Evolutionary conservation across 2,888 invertebrate species (phyloP).

Genomic region (Drosophila macrospina): DNA sequence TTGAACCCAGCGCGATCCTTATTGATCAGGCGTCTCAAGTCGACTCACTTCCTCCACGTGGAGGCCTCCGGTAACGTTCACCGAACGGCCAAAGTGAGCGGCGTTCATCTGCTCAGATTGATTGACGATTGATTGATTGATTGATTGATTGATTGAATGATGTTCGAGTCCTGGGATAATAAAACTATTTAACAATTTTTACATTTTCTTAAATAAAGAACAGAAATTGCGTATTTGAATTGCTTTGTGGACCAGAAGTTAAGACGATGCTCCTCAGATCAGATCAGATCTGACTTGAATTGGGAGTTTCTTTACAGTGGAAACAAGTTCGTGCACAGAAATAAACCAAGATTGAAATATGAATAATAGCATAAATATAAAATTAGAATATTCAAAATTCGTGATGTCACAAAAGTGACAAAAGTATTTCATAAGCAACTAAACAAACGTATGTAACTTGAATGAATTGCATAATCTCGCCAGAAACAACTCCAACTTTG

Average conservation of each 20-base stretch:
- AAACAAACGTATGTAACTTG: background rate
- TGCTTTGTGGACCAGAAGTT: too few species aligned
- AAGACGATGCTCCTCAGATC: too few species aligned
- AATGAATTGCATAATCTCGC: conserved; percentile 10
- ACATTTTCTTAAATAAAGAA: conserved; percentile 1
- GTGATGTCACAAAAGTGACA: too few species aligned
- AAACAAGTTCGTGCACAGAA: too few species aligned
- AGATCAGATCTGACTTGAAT: background rate
- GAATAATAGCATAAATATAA: background rate
- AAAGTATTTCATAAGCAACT: background rate
- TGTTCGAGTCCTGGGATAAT: conserved; percentile 40
- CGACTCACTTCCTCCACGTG: conserved; percentile 61
- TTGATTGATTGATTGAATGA: conserved; percentile 19
- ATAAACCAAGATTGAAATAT: too few species aligned
- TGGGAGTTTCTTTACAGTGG: background rate
- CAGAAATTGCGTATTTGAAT: too few species aligned
- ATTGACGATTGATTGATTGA: background rate
- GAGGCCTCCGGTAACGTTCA: conserved; percentile 61
- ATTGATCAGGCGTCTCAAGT: conserved; percentile 58
- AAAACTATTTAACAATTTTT: conserved; percentile 4
- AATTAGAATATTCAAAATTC: background rate
- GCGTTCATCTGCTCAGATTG: conserved; percentile 39
- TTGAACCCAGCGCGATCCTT: conserved; percentile 48
- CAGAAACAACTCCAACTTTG: conserved; percentile 7
- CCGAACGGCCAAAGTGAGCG: conserved; percentile 57